These are phyloP conservation scores for Trichogramma evanescens DNA, from an alignment of 2,888 invertebrate genomes.

Conservation along the genomic window DNA sequence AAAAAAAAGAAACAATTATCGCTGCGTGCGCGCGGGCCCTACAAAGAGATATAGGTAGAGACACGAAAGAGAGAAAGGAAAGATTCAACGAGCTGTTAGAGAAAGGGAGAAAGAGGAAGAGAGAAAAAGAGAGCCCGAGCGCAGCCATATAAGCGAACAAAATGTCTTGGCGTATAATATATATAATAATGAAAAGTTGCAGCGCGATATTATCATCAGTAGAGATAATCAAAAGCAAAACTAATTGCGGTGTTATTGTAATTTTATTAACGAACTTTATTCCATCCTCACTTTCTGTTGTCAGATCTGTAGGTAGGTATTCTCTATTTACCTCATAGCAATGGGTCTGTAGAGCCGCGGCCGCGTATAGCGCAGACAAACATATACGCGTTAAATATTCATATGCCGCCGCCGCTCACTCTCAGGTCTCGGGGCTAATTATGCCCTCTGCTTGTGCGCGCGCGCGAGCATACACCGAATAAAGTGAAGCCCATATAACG, in stretches of 20 bases:
- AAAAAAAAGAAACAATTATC: too few relatives aligned
- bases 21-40: too few relatives aligned
- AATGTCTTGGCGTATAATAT: too few relatives aligned
- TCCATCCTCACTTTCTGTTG: too few relatives aligned
- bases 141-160: too few relatives aligned
- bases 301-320: too few relatives aligned
- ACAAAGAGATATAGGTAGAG: neutral
- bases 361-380: too few relatives aligned
- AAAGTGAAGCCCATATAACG: too few relatives aligned
- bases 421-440: conserved; percentile 5
- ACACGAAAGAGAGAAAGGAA: neutral
- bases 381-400: conserved; percentile 1
- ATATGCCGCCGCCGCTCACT: neutral
- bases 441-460: neutral
- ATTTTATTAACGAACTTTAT: conserved; percentile 1
- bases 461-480: neutral
- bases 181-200: too few relatives aligned
- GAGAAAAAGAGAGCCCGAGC: conserved; percentile 17
- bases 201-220: neutral
- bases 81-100: too few relatives aligned
- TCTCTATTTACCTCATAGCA: too few relatives aligned
- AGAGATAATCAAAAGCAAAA: conserved; percentile 8
- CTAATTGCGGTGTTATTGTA: conserved; percentile 10
- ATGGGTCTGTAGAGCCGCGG: too few relatives aligned
- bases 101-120: conserved; percentile 9